A percentile compares a stretch with the other conserved stretches of the same genome.
phyloP scores from a whole-genome alignment of 2,113 vertebrate species.

The Colossoma macropomum region DNA sequence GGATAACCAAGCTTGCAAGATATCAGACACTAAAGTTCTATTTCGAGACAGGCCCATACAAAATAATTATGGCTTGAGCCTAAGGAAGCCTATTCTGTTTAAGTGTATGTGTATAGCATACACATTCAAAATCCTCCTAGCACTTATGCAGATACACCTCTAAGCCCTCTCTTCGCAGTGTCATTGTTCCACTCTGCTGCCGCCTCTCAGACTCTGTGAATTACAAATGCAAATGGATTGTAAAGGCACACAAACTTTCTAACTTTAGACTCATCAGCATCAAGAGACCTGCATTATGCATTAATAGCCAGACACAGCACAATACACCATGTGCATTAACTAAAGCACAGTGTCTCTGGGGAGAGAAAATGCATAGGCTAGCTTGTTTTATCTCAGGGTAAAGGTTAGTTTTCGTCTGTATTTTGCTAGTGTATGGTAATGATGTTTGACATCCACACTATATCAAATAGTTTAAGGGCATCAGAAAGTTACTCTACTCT shows the following conservation, averaged over 20 bases:
- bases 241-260: slow-evolving; percentile 5
- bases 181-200: slow-evolving; percentile 12
- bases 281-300: slow-evolving; percentile 23
- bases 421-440: slow-evolving; percentile 12
- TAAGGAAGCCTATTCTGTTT: neutral
- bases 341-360: slow-evolving; percentile 27
- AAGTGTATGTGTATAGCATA: neutral
- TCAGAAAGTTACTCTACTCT: neutral
- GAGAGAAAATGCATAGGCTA: slow-evolving; percentile 1
- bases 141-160: neutral
- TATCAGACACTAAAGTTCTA: neutral
- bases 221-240: slow-evolving; percentile 29
- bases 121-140: neutral
- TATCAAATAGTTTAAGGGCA: slow-evolving; percentile 7
- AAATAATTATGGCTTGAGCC: neutral
- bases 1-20: neutral
- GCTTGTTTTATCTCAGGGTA: slow-evolving; percentile 15
- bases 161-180: neutral
- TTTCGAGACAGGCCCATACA: neutral
- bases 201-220: neutral
- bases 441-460: neutral
- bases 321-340: slow-evolving; percentile 2
- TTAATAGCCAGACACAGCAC: slow-evolving; percentile 25
- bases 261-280: slow-evolving; percentile 30
- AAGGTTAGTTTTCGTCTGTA: neutral